These are phyloP conservation scores for Cheirogaleus medius DNA, from an alignment of 2,113 vertebrate genomes.

Conservation along the genomic window DNA sequence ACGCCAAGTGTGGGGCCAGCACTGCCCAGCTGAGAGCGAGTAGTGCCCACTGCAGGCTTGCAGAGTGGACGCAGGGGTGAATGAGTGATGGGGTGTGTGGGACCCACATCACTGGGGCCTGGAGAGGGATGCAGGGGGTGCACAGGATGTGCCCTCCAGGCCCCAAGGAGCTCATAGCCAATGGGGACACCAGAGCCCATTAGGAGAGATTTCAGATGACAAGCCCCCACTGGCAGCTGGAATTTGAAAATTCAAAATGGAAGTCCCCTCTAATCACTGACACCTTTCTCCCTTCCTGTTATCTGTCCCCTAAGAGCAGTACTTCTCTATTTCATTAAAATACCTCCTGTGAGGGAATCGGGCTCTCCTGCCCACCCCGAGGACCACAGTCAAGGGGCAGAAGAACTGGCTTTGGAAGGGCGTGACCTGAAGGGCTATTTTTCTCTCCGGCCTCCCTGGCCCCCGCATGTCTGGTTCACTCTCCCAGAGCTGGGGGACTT, in stretches of 20 bases:
- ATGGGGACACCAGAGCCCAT: background rate
- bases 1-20: background rate
- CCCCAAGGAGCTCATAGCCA: background rate
- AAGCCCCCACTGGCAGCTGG: background rate
- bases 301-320: background rate
- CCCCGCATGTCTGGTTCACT: background rate
- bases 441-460: background rate
- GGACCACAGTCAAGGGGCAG: constrained; percentile 12
- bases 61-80: background rate
- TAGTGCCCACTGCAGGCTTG: background rate
- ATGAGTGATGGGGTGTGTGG: background rate
- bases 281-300: constrained; percentile 15
- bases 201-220: background rate
- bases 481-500: constrained; percentile 62
- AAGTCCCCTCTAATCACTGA: background rate
- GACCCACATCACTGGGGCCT: background rate
- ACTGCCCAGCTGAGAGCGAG: background rate
- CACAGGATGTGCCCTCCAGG: rapidly evolving
- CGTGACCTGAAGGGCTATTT: constrained; percentile 28
- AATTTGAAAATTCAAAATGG: background rate
- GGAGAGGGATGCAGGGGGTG: too few relatives aligned
- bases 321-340: background rate
- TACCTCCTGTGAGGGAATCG: background rate
- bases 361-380: constrained; percentile 1
- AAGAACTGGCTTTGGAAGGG: constrained; percentile 46